Evolutionary conservation across 2,888 invertebrate genomes (phyloP).

Genomic region (Nemoura dubitans): DNA sequence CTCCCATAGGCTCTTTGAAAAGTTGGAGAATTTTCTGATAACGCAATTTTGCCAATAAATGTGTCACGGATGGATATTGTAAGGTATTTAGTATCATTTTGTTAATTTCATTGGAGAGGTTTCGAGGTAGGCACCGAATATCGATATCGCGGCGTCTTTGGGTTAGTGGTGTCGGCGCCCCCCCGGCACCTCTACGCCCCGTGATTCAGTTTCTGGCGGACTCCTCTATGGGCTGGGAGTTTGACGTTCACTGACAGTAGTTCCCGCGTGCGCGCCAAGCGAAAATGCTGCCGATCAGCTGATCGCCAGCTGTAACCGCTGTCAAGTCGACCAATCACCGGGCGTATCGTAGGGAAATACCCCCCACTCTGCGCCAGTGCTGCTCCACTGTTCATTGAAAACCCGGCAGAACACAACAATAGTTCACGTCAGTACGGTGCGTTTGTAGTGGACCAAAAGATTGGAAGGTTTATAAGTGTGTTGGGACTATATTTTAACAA

Average conservation of each 20-base stretch:
- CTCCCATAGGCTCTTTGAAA: too few relatives aligned
- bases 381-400: slow-evolving; percentile 18
- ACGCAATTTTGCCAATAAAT: too few relatives aligned
- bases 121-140: background rate
- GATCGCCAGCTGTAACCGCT: slow-evolving; percentile 57
- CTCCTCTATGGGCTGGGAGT: background rate
- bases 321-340: slow-evolving; percentile 43
- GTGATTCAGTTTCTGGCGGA: background rate
- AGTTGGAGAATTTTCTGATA: too few relatives aligned
- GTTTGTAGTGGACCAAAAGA: background rate
- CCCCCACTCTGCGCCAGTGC: slow-evolving; percentile 40
- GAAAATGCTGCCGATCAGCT: slow-evolving; percentile 22
- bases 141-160: background rate
- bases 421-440: background rate
- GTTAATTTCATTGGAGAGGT: too few relatives aligned
- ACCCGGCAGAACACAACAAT: slow-evolving; percentile 16
- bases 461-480: background rate
- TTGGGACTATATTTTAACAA: background rate
- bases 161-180: background rate
- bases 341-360: slow-evolving; percentile 33
- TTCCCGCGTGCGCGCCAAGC: slow-evolving; percentile 25
- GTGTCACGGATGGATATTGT: too few relatives aligned
- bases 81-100: too few relatives aligned
- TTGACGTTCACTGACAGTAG: slow-evolving; percentile 22
- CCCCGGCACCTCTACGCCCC: background rate